Conservation (phyloP, 2,888 invertebrate genomes). For the Drosophila ustulata region DNA sequence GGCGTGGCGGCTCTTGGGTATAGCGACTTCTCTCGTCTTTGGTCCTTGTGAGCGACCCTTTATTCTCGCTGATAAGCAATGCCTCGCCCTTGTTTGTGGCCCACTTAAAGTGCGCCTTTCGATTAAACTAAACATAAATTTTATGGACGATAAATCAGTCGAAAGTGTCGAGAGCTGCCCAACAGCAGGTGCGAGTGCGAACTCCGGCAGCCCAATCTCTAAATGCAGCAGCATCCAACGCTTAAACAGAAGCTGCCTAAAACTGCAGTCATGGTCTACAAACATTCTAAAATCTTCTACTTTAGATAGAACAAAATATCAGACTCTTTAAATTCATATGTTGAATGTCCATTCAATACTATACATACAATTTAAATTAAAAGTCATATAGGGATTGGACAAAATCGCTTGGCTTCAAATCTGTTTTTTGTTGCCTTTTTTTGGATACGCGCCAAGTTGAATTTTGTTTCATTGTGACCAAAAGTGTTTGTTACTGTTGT, state of each 20-base stretch:
- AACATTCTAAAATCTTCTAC: neutral
- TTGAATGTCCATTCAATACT: neutral
- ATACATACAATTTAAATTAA: too few species aligned
- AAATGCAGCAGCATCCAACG: neutral
- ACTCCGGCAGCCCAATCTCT: neutral
- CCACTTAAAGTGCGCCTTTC: conserved; percentile 69
- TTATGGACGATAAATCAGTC: conserved; percentile 77
- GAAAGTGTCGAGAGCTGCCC: conserved; percentile 49
- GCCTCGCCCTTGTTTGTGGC: conserved; percentile 23
- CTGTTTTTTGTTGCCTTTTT: neutral
- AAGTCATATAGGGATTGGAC: too few species aligned
- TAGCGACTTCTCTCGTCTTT: neutral
- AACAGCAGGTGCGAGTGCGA: conserved; percentile 63
- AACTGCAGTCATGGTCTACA: neutral
- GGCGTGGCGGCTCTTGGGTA: neutral
- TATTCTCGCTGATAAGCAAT: conserved; percentile 3
- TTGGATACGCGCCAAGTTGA: neutral
- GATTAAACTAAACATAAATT: conserved; percentile 81
- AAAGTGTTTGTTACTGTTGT: neutral
- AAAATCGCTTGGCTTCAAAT: too few species aligned
- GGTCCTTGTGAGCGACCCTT: conserved; percentile 5
- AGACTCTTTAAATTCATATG: neutral
- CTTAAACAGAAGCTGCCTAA: neutral
- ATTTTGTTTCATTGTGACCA: neutral
- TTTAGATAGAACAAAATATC: too few species aligned